These are phyloP conservation scores for Hypsopygia costalis DNA, from an alignment of 2,888 invertebrate genomes.

Conservation along the genomic window DNA sequence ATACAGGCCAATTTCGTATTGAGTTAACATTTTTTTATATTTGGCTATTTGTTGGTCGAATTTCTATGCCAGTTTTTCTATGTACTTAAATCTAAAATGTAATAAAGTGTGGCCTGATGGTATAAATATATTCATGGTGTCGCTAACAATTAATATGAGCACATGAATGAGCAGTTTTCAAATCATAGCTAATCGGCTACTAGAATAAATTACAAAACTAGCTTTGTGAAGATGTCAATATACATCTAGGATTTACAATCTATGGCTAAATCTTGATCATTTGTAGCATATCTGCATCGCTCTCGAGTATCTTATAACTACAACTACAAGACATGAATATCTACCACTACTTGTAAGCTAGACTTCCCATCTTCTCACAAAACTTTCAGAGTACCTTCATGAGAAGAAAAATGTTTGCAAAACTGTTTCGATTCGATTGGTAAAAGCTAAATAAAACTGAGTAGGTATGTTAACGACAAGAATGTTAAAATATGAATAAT, in stretches of 20 bases:
- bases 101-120: slow-evolving; percentile 36
- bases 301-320: slow-evolving; percentile 62
- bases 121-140: slow-evolving; percentile 31
- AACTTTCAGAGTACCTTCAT: slow-evolving; percentile 76
- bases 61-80: slow-evolving; percentile 29
- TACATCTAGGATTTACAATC: slow-evolving; percentile 51
- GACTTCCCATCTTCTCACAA: slow-evolving; percentile 72
- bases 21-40: slow-evolving; percentile 16
- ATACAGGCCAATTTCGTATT: slow-evolving; percentile 31
- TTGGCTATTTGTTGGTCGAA: slow-evolving; percentile 22
- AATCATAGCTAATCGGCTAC: slow-evolving; percentile 52
- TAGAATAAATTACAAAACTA: slow-evolving; percentile 52
- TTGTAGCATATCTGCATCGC: slow-evolving; percentile 51
- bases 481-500: slow-evolving; percentile 47
- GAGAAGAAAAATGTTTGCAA: slow-evolving; percentile 81
- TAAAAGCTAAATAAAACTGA: slow-evolving; percentile 60
- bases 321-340: slow-evolving; percentile 61
- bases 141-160: slow-evolving; percentile 43
- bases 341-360: slow-evolving; percentile 74
- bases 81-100: slow-evolving; percentile 47
- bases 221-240: slow-evolving; percentile 45
- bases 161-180: slow-evolving; percentile 45
- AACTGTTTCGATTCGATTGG: slow-evolving; percentile 64
- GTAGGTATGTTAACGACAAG: slow-evolving; percentile 39
- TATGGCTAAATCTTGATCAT: slow-evolving; percentile 42